These are phyloP conservation scores for Peromyscus californicus DNA, from an alignment of 2,113 vertebrate genomes.

Conservation along the genomic window DNA sequence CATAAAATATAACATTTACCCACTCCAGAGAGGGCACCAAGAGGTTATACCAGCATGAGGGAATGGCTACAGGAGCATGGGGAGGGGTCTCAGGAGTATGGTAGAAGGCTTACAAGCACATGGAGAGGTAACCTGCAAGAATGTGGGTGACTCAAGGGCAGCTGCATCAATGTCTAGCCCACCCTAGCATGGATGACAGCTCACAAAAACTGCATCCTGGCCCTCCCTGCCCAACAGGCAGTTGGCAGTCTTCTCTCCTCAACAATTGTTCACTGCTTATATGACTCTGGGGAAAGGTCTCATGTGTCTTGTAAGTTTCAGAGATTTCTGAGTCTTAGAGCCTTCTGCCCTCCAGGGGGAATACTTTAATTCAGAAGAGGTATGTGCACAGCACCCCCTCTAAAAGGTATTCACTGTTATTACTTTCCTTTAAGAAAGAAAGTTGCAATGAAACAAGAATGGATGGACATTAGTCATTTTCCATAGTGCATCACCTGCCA, in stretches of 20 bases:
- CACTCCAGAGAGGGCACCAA: neutral
- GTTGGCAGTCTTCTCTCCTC: neutral
- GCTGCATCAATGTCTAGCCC: neutral
- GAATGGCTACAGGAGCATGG: neutral
- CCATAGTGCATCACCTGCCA: neutral
- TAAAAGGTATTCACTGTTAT: neutral
- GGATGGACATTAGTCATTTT: neutral
- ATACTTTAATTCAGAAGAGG: neutral
- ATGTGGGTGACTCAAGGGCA: neutral
- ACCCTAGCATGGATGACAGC: neutral
- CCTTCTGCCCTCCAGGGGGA: neutral
- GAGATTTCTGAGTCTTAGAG: neutral
- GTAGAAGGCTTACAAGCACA: neutral
- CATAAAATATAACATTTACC: neutral
- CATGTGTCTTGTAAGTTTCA: neutral
- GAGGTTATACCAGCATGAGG: neutral
- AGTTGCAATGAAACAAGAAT: neutral
- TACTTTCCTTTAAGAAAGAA: slow-evolving; percentile 26
- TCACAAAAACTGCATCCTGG: neutral
- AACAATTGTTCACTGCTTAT: neutral
- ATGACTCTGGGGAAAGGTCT: neutral
- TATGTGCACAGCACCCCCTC: neutral
- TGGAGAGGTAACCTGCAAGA: neutral
- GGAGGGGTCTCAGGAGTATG: too few relatives aligned
- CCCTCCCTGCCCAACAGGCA: neutral